These are phyloP conservation scores for Latheticus oryzae DNA, from an alignment of 2,888 invertebrate genomes.

Conservation along the genomic window DNA sequence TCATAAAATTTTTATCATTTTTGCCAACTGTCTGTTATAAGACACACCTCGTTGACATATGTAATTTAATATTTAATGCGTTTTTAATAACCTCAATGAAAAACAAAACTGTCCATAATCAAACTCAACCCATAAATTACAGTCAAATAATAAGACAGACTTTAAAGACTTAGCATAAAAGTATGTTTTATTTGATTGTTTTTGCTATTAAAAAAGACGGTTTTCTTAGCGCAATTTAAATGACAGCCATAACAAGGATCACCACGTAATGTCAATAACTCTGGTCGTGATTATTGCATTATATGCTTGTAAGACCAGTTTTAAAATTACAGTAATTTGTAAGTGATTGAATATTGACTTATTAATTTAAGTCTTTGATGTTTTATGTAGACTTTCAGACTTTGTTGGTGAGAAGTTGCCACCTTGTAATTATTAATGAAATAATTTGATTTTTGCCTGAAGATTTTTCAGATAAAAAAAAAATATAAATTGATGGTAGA, in stretches of 20 bases:
- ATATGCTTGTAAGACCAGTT: conserved; percentile 42
- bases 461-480: no score
- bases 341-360: conserved; percentile 44
- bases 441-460: conserved; percentile 25
- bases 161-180: conserved; percentile 18
- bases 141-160: conserved; percentile 6
- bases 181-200: conserved; percentile 15
- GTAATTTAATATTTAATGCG: conserved; percentile 28
- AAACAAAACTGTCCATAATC: conserved; percentile 9
- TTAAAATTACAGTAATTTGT: conserved; percentile 44
- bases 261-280: conserved; percentile 33
- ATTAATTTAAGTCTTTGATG: conserved; percentile 38
- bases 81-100: conserved; percentile 30
- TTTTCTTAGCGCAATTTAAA: conserved; percentile 13
- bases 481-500: no score
- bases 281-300: conserved; percentile 39
- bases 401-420: conserved; percentile 19
- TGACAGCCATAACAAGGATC: conserved; percentile 32
- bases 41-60: conserved; percentile 30
- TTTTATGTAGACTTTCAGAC: conserved; percentile 25
- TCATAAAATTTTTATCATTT: conserved; percentile 16
- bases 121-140: conserved; percentile 6
- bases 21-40: conserved; percentile 14
- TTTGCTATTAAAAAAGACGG: conserved; percentile 3
- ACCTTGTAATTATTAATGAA: conserved; percentile 31